Percentiles rank a stretch among this genome's conserved stretches.
These are phyloP conservation scores for Gerris buenoi DNA, from an alignment of 1,140 invertebrate species.

Conservation along the genomic window DNA sequence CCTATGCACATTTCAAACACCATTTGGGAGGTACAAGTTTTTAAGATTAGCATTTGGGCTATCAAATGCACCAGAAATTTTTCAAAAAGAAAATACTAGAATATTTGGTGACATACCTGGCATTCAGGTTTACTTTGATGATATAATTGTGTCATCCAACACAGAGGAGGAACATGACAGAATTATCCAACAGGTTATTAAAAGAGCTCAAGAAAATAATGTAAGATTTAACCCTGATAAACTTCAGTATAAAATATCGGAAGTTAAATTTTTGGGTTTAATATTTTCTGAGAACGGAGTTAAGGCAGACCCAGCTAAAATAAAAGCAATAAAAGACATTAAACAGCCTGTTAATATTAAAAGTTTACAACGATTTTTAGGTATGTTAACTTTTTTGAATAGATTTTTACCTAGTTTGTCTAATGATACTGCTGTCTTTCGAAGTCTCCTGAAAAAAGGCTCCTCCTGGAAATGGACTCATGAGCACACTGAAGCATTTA, in stretches of 20 bases:
- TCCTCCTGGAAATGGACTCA: neutral
- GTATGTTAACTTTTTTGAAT: slow-evolving; percentile 29
- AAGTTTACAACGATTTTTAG: slow-evolving; percentile 27
- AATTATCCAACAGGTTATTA: slow-evolving; percentile 23
- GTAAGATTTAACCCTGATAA: slow-evolving; percentile 31
- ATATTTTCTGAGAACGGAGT: slow-evolving; percentile 26
- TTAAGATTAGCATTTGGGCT: slow-evolving; percentile 17
- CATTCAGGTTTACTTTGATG: slow-evolving; percentile 25
- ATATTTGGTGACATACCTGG: slow-evolving; percentile 14
- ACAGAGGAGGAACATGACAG: slow-evolving; percentile 18
- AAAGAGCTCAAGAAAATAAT: slow-evolving; percentile 23
- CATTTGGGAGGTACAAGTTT: slow-evolving; percentile 7
- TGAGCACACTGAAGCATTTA: neutral
- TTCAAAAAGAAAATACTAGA: slow-evolving; percentile 14
- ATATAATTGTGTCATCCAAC: slow-evolving; percentile 23
- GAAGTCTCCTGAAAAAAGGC: neutral
- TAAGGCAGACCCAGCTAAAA: slow-evolving; percentile 26
- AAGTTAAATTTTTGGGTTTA: slow-evolving; percentile 26
- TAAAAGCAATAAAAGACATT: slow-evolving; percentile 28
- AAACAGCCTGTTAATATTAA: slow-evolving; percentile 24
- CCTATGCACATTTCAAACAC: slow-evolving; percentile 6
- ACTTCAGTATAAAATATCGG: slow-evolving; percentile 16
- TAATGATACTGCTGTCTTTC: neutral
- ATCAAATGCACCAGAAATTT: slow-evolving; percentile 12
- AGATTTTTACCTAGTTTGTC: slow-evolving; percentile 23